Percentiles rank a stretch among this genome's conserved stretches.
Conservation (phyloP, 2,797 vertebrate genomes). For the Pangasius sanitwongsei region DNA sequence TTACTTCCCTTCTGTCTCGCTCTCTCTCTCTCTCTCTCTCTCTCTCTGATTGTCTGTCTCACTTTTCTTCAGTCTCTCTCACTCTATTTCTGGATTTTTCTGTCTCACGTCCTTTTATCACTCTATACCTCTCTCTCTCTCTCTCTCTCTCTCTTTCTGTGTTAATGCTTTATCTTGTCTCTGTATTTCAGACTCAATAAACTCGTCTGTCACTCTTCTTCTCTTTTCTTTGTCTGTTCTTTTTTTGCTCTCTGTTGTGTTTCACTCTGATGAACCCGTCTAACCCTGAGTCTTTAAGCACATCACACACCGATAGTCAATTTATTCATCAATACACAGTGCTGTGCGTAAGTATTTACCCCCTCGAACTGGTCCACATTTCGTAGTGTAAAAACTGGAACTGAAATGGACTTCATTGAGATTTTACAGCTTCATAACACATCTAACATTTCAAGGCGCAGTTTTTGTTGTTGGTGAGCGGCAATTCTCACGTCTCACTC, state of each 20-base stretch:
- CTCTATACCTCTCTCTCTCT: too few species aligned
- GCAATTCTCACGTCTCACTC: too few species aligned
- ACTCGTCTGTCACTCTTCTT: constrained; percentile 3
- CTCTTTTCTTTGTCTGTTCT: neutral
- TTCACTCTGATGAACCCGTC: neutral
- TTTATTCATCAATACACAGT: neutral
- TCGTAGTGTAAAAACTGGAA: too few species aligned
- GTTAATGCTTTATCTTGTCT: neutral
- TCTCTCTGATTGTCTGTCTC: neutral
- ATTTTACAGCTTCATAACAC: too few species aligned
- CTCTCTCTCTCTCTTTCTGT: neutral
- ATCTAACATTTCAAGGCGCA: too few species aligned
- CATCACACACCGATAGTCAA: neutral
- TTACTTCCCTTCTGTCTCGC: too few species aligned
- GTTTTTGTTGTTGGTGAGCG: too few species aligned
- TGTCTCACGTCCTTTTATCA: too few species aligned
- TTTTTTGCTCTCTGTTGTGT: neutral
- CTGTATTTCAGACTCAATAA: constrained; percentile 51
- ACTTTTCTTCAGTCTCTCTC: neutral
- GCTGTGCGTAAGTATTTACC: neutral
- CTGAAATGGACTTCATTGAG: too few species aligned
- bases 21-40: neutral
- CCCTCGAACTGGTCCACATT: neutral
- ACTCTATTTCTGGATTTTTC: neutral
- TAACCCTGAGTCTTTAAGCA: neutral